Percentiles rank a stretch among this genome's conserved stretches.
These are phyloP conservation scores for Drosophila ezoana DNA, from an alignment of 2,888 invertebrate species.

Conservation along the genomic window DNA sequence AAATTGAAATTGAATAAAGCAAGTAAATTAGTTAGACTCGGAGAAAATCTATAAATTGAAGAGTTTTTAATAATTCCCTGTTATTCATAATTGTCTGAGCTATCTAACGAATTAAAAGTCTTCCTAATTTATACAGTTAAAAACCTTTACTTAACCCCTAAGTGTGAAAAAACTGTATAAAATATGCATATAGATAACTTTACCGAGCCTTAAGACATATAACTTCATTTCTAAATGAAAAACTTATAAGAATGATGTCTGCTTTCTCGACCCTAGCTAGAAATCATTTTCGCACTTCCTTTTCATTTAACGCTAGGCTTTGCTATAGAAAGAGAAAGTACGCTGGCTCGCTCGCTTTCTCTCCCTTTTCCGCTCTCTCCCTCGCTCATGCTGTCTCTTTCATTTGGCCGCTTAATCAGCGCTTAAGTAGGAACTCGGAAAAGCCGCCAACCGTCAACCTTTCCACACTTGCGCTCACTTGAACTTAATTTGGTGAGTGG, in stretches of 20 bases:
- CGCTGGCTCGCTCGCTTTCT: not conserved
- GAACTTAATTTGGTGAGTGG: conserved; percentile 65
- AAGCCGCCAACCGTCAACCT: conserved; percentile 58
- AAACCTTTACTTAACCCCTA: too few relatives aligned
- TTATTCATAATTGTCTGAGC: too few relatives aligned
- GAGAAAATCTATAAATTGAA: too few relatives aligned
- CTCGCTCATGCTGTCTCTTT: not conserved
- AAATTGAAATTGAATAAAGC: too few relatives aligned
- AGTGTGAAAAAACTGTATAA: too few relatives aligned
- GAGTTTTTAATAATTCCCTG: too few relatives aligned
- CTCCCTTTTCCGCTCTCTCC: not conserved
- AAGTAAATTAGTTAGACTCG: too few relatives aligned
- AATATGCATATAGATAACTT: too few relatives aligned
- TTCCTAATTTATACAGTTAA: too few relatives aligned
- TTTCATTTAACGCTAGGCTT: conserved; percentile 11
- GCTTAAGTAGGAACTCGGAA: conserved; percentile 58
- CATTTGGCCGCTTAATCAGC: conserved; percentile 56
- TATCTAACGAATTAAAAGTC: too few relatives aligned
- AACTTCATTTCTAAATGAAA: conserved; percentile 1
- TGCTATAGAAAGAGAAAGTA: conserved; percentile 18
- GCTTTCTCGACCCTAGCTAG: conserved; percentile 4
- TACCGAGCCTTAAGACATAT: too few relatives aligned
- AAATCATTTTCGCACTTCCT: conserved; percentile 25
- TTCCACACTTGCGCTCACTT: conserved; percentile 66
- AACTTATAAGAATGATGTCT: conserved; percentile 1